Base-by-base conservation (phyloP, 2,113 vertebrate species). In the Oxyruncus cristatus region DNA sequence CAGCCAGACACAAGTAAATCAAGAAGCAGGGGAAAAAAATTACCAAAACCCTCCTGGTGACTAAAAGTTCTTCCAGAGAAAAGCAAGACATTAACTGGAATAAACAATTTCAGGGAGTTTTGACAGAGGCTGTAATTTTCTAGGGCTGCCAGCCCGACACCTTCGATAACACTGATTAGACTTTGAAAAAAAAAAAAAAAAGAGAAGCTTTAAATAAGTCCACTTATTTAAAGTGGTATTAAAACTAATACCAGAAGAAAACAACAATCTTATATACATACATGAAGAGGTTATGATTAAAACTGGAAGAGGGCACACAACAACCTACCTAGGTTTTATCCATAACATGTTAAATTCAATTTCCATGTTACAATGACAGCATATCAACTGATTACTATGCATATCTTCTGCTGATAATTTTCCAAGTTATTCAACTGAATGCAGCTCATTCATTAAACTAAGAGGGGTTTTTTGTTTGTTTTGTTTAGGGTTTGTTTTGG, bases 391-490 rank as follows among this genome's bases (percentile, higher is more conserved):
- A 62, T 58, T 10, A 28, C 23, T 42, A n/a, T 2, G 16, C 8
- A n/a, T 4, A 2, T 28, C 26, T n/a, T 92, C 62, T 62, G n/a
- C 19, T 70, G 26, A 28, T 11, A 65, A 49, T 24, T 30, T 58
- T 67, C 20, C 16, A 75, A 49, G 35, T 67, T 94, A 27, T 49
- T 89, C 37, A 65, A 42, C 33, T 83, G 39, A 92, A 55, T 41
- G 56, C 10, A 85, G 78, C 15, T 41, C 33, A 93, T 72, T 95
- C 35, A 93, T 93, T 94, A 89, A 93, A 91, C 5, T 24, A 63
- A 76, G 7, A 12, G 5, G 49, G 3, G 6, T 1, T 15, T 26
- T 32, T n/a, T 32, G 18, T 20, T 44, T 65, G 6, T 37, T 85
- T 84, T 18, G 23, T 4, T 9, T 47, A 42, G 23, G 5, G 1